Conservation (phyloP, 2,888 invertebrate species). For the Chaitophorus viminalis region DNA sequence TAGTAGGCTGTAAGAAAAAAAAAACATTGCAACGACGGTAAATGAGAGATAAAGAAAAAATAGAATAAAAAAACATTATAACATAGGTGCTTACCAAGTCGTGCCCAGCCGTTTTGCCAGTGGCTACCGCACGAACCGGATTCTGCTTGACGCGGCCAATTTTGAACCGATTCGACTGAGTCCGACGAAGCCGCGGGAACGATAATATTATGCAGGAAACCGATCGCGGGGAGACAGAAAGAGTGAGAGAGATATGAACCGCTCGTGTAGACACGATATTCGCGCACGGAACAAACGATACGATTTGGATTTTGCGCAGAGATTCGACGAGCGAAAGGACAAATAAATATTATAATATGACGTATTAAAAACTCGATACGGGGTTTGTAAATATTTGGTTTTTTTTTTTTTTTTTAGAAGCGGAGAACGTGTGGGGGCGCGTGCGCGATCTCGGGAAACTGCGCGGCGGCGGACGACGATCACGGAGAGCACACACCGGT, state of each 20-base stretch:
- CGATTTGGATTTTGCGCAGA: not conserved
- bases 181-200: not conserved
- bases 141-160: constrained; percentile 61
- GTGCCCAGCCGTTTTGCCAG: constrained; percentile 41
- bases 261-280: too few species aligned
- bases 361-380: too few species aligned
- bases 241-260: not conserved
- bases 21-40: not conserved
- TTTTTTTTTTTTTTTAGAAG: too few species aligned
- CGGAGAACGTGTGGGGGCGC: not conserved
- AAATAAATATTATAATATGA: too few species aligned
- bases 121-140: constrained; percentile 59
- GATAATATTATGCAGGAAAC: too few species aligned
- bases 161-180: constrained; percentile 36
- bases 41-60: not conserved
- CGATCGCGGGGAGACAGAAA: not conserved
- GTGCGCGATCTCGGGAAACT: not conserved
- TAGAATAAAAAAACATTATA: not conserved
- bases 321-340: too few species aligned
- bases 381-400: too few species aligned
- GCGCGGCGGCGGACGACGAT: constrained; percentile 65
- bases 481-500: constrained; percentile 63
- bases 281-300: not conserved
- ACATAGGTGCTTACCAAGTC: constrained; percentile 14
- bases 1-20: too few species aligned